Conservation (phyloP, 2,888 invertebrate genomes). For the Perdita meconis region DNA sequence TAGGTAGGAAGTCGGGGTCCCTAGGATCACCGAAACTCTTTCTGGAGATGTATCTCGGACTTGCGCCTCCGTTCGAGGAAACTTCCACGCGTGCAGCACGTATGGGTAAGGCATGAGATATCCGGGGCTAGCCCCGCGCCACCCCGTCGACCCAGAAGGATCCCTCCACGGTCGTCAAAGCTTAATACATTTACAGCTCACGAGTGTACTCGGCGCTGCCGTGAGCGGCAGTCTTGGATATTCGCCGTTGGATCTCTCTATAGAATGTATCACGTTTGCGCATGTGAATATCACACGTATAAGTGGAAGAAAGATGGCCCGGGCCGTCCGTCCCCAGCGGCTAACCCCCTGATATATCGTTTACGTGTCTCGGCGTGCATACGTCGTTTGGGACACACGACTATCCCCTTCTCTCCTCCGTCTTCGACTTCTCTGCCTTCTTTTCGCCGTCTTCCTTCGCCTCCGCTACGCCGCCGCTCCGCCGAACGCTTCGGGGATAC, state of each 20-base stretch:
- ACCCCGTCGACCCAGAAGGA: slow-evolving; percentile 72
- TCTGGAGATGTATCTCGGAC: slow-evolving; percentile 33
- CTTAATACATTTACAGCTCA: slow-evolving; percentile 84
- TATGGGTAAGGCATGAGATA: slow-evolving; percentile 60
- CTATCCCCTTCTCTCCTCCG: slow-evolving; percentile 63
- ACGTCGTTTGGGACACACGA: slow-evolving; percentile 83
- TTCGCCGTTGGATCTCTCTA: slow-evolving; percentile 78
- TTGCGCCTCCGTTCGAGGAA: slow-evolving; percentile 47
- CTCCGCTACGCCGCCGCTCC: slow-evolving; percentile 11
- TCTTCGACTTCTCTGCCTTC: slow-evolving; percentile 44
- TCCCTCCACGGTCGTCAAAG: slow-evolving; percentile 83
- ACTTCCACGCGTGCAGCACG: slow-evolving; percentile 59
- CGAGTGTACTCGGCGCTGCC: slow-evolving; percentile 72
- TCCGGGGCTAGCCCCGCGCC: slow-evolving; percentile 43
- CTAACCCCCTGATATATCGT: slow-evolving; percentile 84
- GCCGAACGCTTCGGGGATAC: slow-evolving; percentile 68
- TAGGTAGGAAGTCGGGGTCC: not conserved
- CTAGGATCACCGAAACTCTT: slow-evolving; percentile 24
- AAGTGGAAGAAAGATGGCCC: slow-evolving; percentile 83
- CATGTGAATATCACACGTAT: slow-evolving; percentile 80
- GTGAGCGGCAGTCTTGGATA: slow-evolving; percentile 69
- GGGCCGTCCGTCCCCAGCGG: slow-evolving; percentile 83
- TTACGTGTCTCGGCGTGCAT: slow-evolving; percentile 84
- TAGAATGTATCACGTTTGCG: slow-evolving; percentile 81
- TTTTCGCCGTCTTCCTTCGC: slow-evolving; percentile 30